Evolutionary conservation across 2,888 invertebrate species (phyloP).

Genomic region (Theodoxus fluviatilis): DNA sequence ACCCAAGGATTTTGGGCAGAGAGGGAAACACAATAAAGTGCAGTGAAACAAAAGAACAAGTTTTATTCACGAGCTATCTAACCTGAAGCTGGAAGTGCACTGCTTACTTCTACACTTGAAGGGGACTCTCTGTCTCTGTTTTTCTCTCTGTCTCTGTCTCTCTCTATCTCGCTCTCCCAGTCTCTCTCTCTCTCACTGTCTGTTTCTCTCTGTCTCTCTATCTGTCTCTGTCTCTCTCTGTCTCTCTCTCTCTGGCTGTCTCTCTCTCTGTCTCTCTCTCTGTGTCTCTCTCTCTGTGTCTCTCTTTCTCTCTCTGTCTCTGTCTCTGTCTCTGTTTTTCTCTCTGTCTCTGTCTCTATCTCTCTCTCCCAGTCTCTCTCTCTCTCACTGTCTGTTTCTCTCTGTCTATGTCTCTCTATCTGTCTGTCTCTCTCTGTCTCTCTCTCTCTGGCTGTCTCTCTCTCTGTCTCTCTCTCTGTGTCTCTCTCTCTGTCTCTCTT

Average conservation of each 20-base stretch:
- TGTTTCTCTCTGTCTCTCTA: conserved; percentile 17
- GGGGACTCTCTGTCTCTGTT: conserved; percentile 24
- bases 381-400: conserved; percentile 7
- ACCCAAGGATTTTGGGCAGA: no score
- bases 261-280: conserved; percentile 24
- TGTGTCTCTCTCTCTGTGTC: conserved; percentile 9
- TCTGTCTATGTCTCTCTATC: conserved; percentile 21
- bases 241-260: no score
- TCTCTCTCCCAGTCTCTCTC: conserved; percentile 27
- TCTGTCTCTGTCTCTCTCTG: conserved; percentile 18
- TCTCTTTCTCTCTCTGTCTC: conserved; percentile 13
- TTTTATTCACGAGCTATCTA: no score
- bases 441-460: conserved; percentile 20
- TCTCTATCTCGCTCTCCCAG: conserved; percentile 8
- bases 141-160: conserved; percentile 21
- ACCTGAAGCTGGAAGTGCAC: no score
- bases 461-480: conserved; percentile 14
- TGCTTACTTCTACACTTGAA: no score
- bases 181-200: conserved; percentile 23
- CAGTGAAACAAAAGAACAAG: no score
- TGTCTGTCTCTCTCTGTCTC: conserved; percentile 21
- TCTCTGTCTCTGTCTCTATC: conserved; percentile 30
- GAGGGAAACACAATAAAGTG: no score
- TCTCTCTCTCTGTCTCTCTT: no score
- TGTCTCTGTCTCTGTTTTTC: conserved; percentile 29